phyloP scores from a whole-genome alignment of 2,888 invertebrate species.

The Standfussiana lucernea region DNA sequence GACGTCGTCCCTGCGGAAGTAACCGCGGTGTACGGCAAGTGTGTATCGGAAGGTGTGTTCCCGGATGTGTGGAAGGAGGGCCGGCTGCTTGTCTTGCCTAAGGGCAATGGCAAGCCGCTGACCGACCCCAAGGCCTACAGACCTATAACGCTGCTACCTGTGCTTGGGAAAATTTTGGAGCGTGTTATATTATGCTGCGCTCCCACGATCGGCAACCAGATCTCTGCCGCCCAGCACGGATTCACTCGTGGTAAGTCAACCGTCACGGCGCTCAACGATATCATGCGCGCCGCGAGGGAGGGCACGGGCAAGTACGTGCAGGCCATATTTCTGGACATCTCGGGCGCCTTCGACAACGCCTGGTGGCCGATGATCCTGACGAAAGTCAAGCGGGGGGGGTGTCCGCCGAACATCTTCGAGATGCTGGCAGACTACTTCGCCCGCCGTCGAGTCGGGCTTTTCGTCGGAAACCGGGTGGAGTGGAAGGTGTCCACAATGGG shows the following conservation, averaged over 20 bases:
- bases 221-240: slow-evolving; percentile 67
- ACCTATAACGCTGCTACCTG: slow-evolving; percentile 67
- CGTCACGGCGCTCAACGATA: slow-evolving; percentile 57
- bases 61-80: slow-evolving; percentile 66
- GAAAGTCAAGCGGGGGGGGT: slow-evolving; percentile 52
- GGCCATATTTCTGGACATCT: slow-evolving; percentile 67
- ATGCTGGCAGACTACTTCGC: too few relatives aligned
- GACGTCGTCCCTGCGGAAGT: slow-evolving; percentile 4
- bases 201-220: slow-evolving; percentile 24
- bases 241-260: slow-evolving; percentile 66
- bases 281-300: slow-evolving; percentile 10
- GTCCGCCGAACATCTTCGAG: too few relatives aligned
- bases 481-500: too few relatives aligned
- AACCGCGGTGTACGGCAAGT: slow-evolving; percentile 22
- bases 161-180: slow-evolving; percentile 70
- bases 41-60: slow-evolving; percentile 53
- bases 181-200: slow-evolving; percentile 59
- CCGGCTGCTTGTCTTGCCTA: slow-evolving; percentile 57
- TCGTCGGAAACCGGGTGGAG: too few relatives aligned
- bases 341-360: slow-evolving; percentile 72
- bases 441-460: too few relatives aligned
- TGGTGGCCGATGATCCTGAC: slow-evolving; percentile 73
- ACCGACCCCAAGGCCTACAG: slow-evolving; percentile 64
- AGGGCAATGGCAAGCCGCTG: slow-evolving; percentile 57
- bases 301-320: slow-evolving; percentile 54